Percentiles rank a stretch among this genome's conserved stretches.
These are phyloP conservation scores for Phalanger gymnotis DNA, from an alignment of 2,797 vertebrate genomes.

Conservation along the genomic window DNA sequence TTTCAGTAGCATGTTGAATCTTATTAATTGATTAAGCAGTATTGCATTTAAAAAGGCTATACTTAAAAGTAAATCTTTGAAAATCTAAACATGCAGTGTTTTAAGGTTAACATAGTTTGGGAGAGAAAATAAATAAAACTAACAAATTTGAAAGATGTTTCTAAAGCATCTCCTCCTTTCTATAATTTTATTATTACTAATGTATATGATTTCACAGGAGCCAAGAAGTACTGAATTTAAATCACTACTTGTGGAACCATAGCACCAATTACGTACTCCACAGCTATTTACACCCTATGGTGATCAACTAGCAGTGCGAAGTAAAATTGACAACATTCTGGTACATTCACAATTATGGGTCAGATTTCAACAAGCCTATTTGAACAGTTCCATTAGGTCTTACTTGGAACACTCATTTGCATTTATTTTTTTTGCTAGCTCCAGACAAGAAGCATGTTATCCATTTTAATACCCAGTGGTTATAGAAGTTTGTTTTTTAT, in stretches of 20 bases:
- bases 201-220: slow-evolving; percentile 65
- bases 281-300: slow-evolving; percentile 70
- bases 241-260: slow-evolving; percentile 67
- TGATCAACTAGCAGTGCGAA: slow-evolving; percentile 72
- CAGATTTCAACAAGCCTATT: slow-evolving; percentile 74
- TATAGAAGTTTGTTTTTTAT: slow-evolving; percentile 59
- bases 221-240: slow-evolving; percentile 72
- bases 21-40: slow-evolving; percentile 58
- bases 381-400: slow-evolving; percentile 73
- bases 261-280: slow-evolving; percentile 74
- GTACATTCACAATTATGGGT: slow-evolving; percentile 74
- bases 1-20: slow-evolving; percentile 41
- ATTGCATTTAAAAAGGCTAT: slow-evolving; percentile 41
- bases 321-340: slow-evolving; percentile 70
- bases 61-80: slow-evolving; percentile 58
- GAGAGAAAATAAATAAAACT: slow-evolving; percentile 1
- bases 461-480: slow-evolving; percentile 56
- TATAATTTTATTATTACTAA: slow-evolving; percentile 70
- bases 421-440: slow-evolving; percentile 73
- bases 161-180: slow-evolving; percentile 67
- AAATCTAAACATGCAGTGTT: slow-evolving; percentile 39
- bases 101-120: slow-evolving; percentile 40
- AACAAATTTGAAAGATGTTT: slow-evolving; percentile 64
- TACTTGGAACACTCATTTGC: slow-evolving; percentile 72
- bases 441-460: slow-evolving; percentile 53